Evolutionary conservation across 2,113 vertebrate species (phyloP).

Genomic region (Etheostoma spectabile): DNA sequence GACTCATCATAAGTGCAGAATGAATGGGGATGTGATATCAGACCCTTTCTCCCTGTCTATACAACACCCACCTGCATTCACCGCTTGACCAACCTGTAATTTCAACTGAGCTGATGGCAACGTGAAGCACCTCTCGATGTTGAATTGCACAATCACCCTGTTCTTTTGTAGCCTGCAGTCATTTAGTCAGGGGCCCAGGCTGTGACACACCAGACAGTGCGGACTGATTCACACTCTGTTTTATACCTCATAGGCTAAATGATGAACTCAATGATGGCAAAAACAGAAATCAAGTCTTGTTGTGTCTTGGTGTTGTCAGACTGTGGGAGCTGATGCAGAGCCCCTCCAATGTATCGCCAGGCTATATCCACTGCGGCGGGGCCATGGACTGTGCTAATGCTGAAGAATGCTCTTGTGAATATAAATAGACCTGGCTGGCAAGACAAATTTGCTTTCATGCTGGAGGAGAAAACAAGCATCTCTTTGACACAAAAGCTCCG

Average conservation of each 20-base stretch:
- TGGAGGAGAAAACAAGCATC: conserved; percentile 77
- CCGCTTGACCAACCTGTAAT: conserved; percentile 22
- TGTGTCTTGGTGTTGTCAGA: conserved; percentile 22
- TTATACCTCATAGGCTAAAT: not conserved
- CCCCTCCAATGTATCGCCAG: conserved; percentile 43
- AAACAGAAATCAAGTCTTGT: conserved; percentile 9
- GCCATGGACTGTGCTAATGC: conserved; percentile 75
- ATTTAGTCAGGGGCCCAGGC: conserved; percentile 22
- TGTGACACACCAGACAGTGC: conserved; percentile 28
- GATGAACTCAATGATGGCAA: not conserved
- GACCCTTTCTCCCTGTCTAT: conserved; percentile 19
- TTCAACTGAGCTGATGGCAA: not conserved
- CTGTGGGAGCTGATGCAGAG: conserved; percentile 40
- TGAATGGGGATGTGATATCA: conserved; percentile 15
- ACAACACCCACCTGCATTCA: conserved; percentile 29
- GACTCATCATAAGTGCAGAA: conserved; percentile 50
- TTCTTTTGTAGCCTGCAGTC: conserved; percentile 26
- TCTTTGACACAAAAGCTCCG: conserved; percentile 76
- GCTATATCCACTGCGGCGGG: conserved; percentile 49
- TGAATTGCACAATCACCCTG: conserved; percentile 27
- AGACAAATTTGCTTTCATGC: conserved; percentile 79
- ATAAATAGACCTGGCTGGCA: conserved; percentile 79
- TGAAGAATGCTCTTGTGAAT: conserved; percentile 80
- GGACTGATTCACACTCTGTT: conserved; percentile 31
- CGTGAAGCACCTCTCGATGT: conserved; percentile 1